phyloP scores from a whole-genome alignment of 2,888 invertebrate genomes.

The Synergus laeviventris region DNA sequence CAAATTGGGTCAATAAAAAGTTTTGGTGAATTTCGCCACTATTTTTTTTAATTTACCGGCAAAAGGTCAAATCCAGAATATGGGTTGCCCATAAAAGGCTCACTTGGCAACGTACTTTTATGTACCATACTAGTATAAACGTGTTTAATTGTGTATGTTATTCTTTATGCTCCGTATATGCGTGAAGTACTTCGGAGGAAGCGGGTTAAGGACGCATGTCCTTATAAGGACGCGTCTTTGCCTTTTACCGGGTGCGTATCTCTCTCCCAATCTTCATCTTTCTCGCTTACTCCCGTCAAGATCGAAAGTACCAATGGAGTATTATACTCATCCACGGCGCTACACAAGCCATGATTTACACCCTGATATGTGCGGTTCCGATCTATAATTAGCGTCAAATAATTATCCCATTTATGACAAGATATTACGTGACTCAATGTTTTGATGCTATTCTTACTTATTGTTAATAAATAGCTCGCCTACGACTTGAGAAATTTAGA shows the following conservation, averaged over 20 bases:
- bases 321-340: slow-evolving; percentile 48
- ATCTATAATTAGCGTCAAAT: slow-evolving; percentile 37
- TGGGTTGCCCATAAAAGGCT: slow-evolving; percentile 72
- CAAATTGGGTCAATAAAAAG: slow-evolving; percentile 31
- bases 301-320: slow-evolving; percentile 54
- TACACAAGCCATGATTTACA: slow-evolving; percentile 47
- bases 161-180: slow-evolving; percentile 36
- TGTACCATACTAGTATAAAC: slow-evolving; percentile 41
- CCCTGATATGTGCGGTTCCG: slow-evolving; percentile 8
- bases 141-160: slow-evolving; percentile 39
- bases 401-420: slow-evolving; percentile 35
- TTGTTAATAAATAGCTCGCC: slow-evolving; percentile 23
- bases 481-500: background rate
- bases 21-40: slow-evolving; percentile 7
- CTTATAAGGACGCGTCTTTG: slow-evolving; percentile 74
- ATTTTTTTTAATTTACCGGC: slow-evolving; percentile 30
- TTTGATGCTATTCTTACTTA: slow-evolving; percentile 2
- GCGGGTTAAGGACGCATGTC: slow-evolving; percentile 75
- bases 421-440: slow-evolving; percentile 22
- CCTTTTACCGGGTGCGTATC: slow-evolving; percentile 55
- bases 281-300: slow-evolving; percentile 52
- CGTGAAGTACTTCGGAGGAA: slow-evolving; percentile 61
- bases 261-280: slow-evolving; percentile 48
- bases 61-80: slow-evolving; percentile 60
- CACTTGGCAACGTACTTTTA: slow-evolving; percentile 48